A percentile compares a stretch with the other conserved stretches of the same genome.
These are phyloP conservation scores for Euura saliciscinereae DNA, from an alignment of 1,140 invertebrate genomes.

Conservation along the genomic window DNA sequence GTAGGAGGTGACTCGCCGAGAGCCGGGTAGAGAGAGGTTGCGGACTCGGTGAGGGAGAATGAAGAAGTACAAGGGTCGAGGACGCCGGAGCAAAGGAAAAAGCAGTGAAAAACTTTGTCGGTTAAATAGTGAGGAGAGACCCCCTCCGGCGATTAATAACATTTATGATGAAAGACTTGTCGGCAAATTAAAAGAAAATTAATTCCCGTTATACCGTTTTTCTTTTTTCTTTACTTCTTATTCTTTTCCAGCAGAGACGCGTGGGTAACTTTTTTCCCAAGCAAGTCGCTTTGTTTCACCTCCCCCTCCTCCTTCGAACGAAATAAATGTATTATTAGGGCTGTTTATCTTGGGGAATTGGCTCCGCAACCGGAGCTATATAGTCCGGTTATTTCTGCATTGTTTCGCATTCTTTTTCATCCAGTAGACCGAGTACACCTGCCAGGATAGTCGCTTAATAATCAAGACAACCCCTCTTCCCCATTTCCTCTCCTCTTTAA, in stretches of 20 bases:
- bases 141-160: conserved; percentile 4
- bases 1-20: background rate
- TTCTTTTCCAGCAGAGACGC: background rate
- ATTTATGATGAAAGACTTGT: conserved; percentile 5
- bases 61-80: conserved; percentile 10
- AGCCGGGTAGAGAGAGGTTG: no score
- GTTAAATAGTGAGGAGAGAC: conserved; percentile 8
- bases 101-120: conserved; percentile 9
- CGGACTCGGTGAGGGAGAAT: background rate
- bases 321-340: conserved; percentile 4
- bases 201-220: background rate
- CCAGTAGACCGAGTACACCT: background rate
- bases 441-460: background rate
- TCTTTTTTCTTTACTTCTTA: background rate
- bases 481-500: background rate
- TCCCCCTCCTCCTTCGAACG: background rate
- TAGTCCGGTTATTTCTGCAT: background rate
- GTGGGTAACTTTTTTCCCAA: no score
- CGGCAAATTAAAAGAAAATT: conserved; percentile 7
- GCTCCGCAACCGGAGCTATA: background rate
- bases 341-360: conserved; percentile 1
- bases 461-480: background rate
- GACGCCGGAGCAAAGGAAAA: background rate
- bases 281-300: background rate
- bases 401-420: background rate